Conservation (phyloP, 2,797 vertebrate species). For the Silurus lanzhouensis region DNA sequence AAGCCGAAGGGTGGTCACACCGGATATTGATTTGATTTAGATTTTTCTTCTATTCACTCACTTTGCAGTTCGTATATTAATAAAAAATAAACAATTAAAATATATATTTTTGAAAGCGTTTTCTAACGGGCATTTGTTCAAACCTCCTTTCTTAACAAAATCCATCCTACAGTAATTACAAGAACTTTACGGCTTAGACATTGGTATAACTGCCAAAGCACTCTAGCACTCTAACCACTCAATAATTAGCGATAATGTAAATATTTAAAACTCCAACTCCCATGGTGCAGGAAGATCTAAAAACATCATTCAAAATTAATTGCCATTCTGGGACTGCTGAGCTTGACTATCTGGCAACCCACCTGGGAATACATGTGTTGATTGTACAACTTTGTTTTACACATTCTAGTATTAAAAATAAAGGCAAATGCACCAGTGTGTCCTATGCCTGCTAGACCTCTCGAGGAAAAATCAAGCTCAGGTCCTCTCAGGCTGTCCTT, state of each 20-base stretch:
- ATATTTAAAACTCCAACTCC: slow-evolving; percentile 17
- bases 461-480: slow-evolving; percentile 32
- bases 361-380: background rate
- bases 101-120: too few species aligned
- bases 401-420: background rate
- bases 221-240: background rate
- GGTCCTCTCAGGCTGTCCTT: slow-evolving; percentile 32
- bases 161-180: background rate
- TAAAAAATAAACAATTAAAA: too few species aligned
- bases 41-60: too few species aligned
- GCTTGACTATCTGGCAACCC: background rate
- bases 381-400: background rate
- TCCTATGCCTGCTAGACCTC: background rate
- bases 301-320: slow-evolving; percentile 32
- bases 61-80: too few species aligned
- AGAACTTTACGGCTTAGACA: background rate
- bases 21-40: too few species aligned
- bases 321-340: slow-evolving; percentile 5
- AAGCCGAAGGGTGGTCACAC: too few species aligned
- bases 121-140: background rate
- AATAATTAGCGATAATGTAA: background rate
- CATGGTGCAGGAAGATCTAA: background rate
- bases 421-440: background rate
- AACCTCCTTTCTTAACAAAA: background rate
- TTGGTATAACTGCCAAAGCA: background rate